Base-by-base conservation (phyloP, 2,797 vertebrate species). In the Psittacula derbiana region DNA sequence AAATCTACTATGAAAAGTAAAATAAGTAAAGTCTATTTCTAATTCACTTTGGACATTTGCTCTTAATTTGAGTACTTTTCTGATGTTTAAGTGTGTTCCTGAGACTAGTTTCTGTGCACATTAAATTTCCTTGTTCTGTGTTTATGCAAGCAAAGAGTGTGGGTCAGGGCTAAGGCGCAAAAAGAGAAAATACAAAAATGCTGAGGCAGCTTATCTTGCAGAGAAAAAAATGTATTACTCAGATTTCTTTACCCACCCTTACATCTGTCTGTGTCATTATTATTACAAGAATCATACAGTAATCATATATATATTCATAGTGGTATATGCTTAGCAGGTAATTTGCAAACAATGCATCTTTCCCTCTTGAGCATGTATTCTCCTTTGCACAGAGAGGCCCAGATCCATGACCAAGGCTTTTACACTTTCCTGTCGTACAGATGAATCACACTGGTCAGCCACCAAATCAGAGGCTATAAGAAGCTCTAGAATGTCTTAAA, bases 291-390 rank as follows among this genome's bases (percentile, higher is more conserved):
- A 57, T 81, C 40, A 71, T 25, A 47, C 3, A 60, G 31, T 40
- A 71, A 71, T 76, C 44, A 76, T 61, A 95, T 86, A 94, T 90
- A 85, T 76, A 85, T 87, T 76, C 71, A 52, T 80, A 52, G n/a
- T 25, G 11, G 41, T 70, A n/a, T 20, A 52, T 53, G 17, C 74
- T 90, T 82, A 88, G 25, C 30, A 46, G 55, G 16, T 70, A 89
- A 52, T 75, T 92, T 90, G 50, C 70, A 91, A 64, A 46, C 28
- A 70, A 20, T 44, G 19, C 60, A 52, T 81, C 89, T 82, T 94
- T 88, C 27, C 10, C 20, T 84, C 52, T 66, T 70, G 40, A 28
- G 10, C 28, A 11, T 33, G 16, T 65, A 12, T 78, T 67, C 43
- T 67, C 12, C 13, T 80, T 58, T 65, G 46, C 50, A 64, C 27